Conservation (phyloP, 2,888 invertebrate genomes). For the Adelognathus sp. region DNA sequence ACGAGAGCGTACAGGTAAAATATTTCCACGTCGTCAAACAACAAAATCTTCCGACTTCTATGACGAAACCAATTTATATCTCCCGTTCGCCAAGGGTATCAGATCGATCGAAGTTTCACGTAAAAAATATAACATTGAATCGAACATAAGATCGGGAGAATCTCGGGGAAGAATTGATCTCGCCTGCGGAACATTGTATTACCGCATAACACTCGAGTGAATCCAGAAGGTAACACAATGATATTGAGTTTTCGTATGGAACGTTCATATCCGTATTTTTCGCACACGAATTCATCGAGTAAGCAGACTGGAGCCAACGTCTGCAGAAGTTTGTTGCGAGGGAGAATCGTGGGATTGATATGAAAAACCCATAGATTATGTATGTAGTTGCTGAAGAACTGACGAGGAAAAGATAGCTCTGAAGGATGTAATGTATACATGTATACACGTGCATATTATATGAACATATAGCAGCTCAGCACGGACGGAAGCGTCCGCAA, state of each 20-base stretch:
- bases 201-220: background rate
- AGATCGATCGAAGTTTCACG: background rate
- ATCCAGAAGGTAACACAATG: background rate
- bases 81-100: too few relatives aligned
- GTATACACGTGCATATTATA: background rate
- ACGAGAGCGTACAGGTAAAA: too few relatives aligned
- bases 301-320: background rate
- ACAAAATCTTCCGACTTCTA: too few relatives aligned
- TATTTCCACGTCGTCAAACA: too few relatives aligned
- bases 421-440: background rate
- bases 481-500: conserved; percentile 14
- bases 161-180: background rate
- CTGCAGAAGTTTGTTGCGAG: background rate
- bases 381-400: conserved; percentile 10
- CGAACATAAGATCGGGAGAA: background rate
- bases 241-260: background rate
- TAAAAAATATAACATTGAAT: background rate
- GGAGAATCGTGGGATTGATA: background rate
- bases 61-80: too few relatives aligned
- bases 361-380: conserved; percentile 44
- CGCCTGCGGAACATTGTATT: background rate
- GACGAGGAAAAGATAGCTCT: background rate
- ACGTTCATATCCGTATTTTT: background rate
- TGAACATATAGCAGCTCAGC: background rate
- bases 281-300: background rate